Conservation (phyloP, 2,113 vertebrate genomes). For the Chunga burmeisteri region DNA sequence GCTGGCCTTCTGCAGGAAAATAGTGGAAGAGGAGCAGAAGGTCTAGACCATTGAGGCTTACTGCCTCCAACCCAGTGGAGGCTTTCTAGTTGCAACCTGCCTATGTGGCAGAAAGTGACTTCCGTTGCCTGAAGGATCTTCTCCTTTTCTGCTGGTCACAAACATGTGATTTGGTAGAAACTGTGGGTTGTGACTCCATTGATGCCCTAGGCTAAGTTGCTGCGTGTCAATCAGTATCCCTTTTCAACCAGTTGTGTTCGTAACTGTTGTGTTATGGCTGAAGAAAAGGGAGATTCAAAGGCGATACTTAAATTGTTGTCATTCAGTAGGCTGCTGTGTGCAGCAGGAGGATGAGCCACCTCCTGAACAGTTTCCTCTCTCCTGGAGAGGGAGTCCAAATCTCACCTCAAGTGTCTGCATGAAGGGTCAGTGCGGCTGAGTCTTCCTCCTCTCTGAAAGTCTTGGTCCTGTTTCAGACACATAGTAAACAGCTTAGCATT, state of each 20-base stretch:
- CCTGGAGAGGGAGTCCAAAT: neutral
- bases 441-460: neutral
- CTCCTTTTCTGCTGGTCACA: neutral
- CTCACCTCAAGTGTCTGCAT: rapidly evolving
- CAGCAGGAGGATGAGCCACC: neutral
- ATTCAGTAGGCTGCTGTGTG: neutral
- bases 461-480: neutral
- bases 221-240: neutral
- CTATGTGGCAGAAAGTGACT: neutral
- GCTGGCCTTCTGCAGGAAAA: rapidly evolving
- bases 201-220: neutral
- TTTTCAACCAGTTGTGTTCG: neutral
- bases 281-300: neutral
- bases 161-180: neutral
- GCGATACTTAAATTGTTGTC: neutral
- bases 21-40: neutral
- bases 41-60: neutral
- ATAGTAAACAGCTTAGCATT: neutral
- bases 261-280: neutral
- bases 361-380: neutral
- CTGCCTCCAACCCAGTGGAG: neutral
- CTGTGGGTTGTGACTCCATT: neutral
- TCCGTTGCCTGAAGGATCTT: neutral
- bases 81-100: neutral
- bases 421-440: neutral